Base-by-base conservation (phyloP, 2,888 invertebrate species). In the Zele albiditarsus region DNA sequence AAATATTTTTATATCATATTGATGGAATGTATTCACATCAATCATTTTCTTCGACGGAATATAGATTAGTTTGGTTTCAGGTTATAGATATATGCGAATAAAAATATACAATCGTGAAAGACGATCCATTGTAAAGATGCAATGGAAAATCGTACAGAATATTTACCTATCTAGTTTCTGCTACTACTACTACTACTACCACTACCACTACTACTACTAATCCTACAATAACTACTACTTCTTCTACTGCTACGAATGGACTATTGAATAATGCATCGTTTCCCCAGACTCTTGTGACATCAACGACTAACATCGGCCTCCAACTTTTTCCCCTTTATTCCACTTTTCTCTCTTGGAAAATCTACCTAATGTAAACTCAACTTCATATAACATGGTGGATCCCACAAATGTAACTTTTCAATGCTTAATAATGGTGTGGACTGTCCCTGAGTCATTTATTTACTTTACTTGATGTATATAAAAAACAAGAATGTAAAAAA, bases 191-290 rank as follows among this genome's bases (percentile, higher is more conserved):
- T 42, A 42, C 42, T 42, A 42, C 14, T 42, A 42, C 42, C 8
- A 14, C 42, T 42, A 42, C 42, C 8, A 12, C 14, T 42, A 6
- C 42, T 42, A 46, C n/a, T n/a, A 46, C 3, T 33, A 33, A 3
- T 33, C 3, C 6, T 33, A 33, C 33, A 5, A 6, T 6, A 70
- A 42, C 57, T 60, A 42, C 60, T 71, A 60, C 70, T 38, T 60
- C 33, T 62, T 16, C 60, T 72, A 58, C 68, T 75, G 46, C 78
- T 78, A 80, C 82, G 80, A 84, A 83, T 82, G 79, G 77, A 79
- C 79, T 76, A 77, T 79, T 87, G 85, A 87, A 87, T 87, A 84
- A 87, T 87, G 82, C 85, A 86, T 81, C 78, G 78, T 75, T 74
- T 71, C 75, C 77, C 78, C 42, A 49, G 62, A 28, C 67, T 49